Evolutionary conservation across 2,797 vertebrate genomes (phyloP).

Genomic region (Lepilemur ruficaudatus): DNA sequence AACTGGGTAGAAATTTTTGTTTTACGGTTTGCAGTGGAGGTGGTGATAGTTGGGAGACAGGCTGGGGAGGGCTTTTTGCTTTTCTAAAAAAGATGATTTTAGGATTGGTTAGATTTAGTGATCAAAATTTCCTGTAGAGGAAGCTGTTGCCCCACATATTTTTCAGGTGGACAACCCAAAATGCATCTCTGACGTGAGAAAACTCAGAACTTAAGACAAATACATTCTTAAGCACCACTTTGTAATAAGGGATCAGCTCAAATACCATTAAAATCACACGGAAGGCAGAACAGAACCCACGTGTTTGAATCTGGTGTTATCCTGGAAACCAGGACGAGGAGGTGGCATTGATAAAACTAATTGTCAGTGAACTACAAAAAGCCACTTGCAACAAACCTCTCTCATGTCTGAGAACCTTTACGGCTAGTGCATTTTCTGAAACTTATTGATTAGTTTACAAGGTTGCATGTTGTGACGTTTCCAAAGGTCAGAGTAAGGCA

Average conservation of each 20-base stretch:
- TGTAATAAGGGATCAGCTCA: not conserved
- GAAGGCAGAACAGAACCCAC: not conserved
- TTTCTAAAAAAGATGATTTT: not conserved
- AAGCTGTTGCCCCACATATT: not conserved
- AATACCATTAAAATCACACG: not conserved
- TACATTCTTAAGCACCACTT: not conserved
- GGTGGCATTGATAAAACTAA: not conserved
- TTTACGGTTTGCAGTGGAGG: not conserved
- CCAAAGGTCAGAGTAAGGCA: slow-evolving; percentile 23
- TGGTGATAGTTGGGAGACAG: not conserved
- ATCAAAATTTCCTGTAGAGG: not conserved
- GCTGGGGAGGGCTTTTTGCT: not conserved
- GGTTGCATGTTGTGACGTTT: not conserved
- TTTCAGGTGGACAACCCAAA: not conserved
- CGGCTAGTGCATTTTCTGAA: not conserved
- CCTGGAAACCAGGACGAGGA: not conserved
- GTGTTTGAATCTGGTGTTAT: not conserved
- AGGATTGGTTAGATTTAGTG: not conserved
- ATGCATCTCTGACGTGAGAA: not conserved
- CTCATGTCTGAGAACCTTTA: not conserved
- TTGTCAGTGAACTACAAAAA: not conserved
- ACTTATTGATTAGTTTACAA: not conserved
- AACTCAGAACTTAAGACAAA: not conserved
- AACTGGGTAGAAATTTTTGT: not conserved
- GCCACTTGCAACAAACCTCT: not conserved